Percentiles rank a stretch among this genome's conserved stretches.
These are phyloP conservation scores for Forbesichthys papilliferus DNA, from an alignment of 2,113 vertebrate genomes.

Conservation along the genomic window DNA sequence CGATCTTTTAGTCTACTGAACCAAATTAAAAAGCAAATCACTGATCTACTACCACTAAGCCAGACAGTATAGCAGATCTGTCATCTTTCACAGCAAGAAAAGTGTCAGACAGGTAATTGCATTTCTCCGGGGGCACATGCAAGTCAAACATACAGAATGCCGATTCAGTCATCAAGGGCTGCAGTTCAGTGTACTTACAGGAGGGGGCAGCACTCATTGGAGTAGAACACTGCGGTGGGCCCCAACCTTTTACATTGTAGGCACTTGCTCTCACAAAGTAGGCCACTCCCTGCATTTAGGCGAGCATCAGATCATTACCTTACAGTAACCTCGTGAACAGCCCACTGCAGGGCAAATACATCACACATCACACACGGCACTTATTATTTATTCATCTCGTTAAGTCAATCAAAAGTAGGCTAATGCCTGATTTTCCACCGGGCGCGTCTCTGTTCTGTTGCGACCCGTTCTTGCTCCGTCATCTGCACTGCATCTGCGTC, in stretches of 20 bases:
- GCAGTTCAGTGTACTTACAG: slow-evolving; percentile 72
- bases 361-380: slow-evolving; percentile 11
- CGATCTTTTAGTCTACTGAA: slow-evolving; percentile 11
- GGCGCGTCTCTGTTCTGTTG: neutral
- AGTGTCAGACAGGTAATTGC: slow-evolving; percentile 36
- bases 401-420: slow-evolving; percentile 9
- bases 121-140: slow-evolving; percentile 14
- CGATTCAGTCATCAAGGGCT: slow-evolving; percentile 25
- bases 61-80: slow-evolving; percentile 18
- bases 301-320: slow-evolving; percentile 46
- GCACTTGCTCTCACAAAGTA: slow-evolving; percentile 76
- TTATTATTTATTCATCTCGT: slow-evolving; percentile 48
- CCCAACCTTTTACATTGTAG: slow-evolving; percentile 80
- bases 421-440: neutral
- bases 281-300: slow-evolving; percentile 68
- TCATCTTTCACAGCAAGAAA: slow-evolving; percentile 29
- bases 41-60: slow-evolving; percentile 22
- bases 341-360: slow-evolving; percentile 25
- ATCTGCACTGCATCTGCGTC: too few relatives aligned
- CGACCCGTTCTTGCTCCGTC: too few relatives aligned
- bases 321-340: slow-evolving; percentile 38
- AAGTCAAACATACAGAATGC: slow-evolving; percentile 10
- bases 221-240: slow-evolving; percentile 65
- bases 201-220: slow-evolving; percentile 75
- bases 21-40: slow-evolving; percentile 42